Percentiles rank a stretch among this genome's conserved stretches.
These are phyloP conservation scores for Drosophila tristis DNA, from an alignment of 1,140 invertebrate species.

Conservation along the genomic window DNA sequence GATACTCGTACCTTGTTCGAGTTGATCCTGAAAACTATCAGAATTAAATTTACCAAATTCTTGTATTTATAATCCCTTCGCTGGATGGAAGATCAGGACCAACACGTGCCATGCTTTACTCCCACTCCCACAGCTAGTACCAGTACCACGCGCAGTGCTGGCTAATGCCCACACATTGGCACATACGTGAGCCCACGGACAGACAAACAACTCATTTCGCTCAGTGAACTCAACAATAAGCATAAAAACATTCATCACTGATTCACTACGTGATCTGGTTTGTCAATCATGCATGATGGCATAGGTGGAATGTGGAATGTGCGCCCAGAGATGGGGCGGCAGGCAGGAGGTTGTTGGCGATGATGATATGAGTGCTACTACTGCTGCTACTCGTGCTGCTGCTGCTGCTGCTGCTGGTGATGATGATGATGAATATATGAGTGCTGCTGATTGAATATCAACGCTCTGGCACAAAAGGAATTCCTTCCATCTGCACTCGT, in stretches of 20 bases:
- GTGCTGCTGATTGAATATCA: constrained; percentile 77
- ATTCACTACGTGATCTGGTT: constrained; percentile 79
- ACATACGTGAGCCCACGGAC: constrained; percentile 43
- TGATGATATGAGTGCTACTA: constrained; percentile 12
- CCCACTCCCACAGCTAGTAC: not conserved
- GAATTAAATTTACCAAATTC: no score
- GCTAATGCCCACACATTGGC: constrained; percentile 45
- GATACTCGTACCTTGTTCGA: no score
- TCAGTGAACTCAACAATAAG: constrained; percentile 82
- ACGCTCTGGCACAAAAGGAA: constrained; percentile 48
- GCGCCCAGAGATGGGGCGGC: constrained; percentile 3
- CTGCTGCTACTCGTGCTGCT: no score
- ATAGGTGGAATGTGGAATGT: constrained; percentile 34
- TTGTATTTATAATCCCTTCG: no score
- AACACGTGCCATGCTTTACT: constrained; percentile 19
- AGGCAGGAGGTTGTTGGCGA: constrained; percentile 7
- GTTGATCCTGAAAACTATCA: no score
- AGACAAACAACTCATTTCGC: constrained; percentile 81
- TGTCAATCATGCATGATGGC: constrained; percentile 73
- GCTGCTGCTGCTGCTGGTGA: constrained; percentile 1
- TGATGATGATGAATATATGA: constrained; percentile 72
- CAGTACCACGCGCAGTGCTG: not conserved
- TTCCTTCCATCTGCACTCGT: constrained; percentile 23
- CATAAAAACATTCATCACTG: constrained; percentile 82
- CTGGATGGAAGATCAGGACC: no score